A percentile compares a stretch with the other conserved stretches of the same genome.
Conservation (phyloP, 2,888 invertebrate genomes). For the Osmoderma eremita region DNA sequence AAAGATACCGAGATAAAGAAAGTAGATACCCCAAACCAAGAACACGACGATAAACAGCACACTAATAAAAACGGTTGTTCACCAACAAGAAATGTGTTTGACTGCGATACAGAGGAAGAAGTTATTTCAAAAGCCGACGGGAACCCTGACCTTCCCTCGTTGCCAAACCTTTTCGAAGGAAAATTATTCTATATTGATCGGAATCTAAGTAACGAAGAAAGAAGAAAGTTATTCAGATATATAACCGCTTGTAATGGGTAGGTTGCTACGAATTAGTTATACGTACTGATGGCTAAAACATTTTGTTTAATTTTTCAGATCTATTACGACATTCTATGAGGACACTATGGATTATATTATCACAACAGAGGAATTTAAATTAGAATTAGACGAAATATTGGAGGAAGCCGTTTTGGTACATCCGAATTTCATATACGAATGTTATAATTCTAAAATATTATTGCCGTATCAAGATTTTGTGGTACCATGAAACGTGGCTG, state of each 20-base stretch:
- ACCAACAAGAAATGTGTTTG: constrained; percentile 32
- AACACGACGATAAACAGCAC: neutral
- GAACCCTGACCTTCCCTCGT: constrained; percentile 35
- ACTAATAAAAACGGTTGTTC: neutral
- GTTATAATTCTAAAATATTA: constrained; percentile 63
- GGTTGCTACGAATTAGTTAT: too few species aligned
- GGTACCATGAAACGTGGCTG: neutral
- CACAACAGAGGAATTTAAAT: constrained; percentile 25
- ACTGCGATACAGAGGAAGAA: constrained; percentile 62
- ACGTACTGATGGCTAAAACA: too few species aligned
- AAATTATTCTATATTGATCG: constrained; percentile 65
- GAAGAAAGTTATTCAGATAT: constrained; percentile 63
- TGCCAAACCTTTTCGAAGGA: constrained; percentile 66
- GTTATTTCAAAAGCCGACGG: neutral
- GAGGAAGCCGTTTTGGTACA: constrained; percentile 59
- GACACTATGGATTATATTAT: constrained; percentile 18
- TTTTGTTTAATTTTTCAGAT: constrained; percentile 15
- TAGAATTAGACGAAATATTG: neutral
- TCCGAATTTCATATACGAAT: constrained; percentile 72
- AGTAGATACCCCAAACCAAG: neutral
- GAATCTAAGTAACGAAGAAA: constrained; percentile 57
- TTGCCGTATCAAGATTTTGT: constrained; percentile 48
- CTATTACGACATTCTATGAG: neutral
- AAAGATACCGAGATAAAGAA: constrained; percentile 37
- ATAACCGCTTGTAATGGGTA: constrained; percentile 73